Evolutionary conservation across 1,140 invertebrate genomes (phyloP).

Genomic region (Periplaneta americana): DNA sequence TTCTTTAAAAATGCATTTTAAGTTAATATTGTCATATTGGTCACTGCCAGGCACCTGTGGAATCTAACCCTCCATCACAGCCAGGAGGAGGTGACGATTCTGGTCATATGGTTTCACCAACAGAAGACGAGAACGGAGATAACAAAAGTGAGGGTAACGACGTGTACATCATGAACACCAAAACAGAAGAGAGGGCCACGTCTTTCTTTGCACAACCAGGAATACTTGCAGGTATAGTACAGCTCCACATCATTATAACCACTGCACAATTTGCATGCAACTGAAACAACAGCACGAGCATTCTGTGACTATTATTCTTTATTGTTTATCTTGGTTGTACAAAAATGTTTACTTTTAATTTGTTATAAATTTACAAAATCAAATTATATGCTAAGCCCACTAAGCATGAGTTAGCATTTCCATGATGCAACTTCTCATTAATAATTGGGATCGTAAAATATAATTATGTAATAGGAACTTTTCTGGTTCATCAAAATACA

Average conservation of each 20-base stretch:
- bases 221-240: constrained; percentile 12
- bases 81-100: neutral
- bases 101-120: neutral
- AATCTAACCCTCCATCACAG: neutral
- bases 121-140: neutral
- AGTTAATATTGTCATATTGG: neutral
- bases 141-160: neutral
- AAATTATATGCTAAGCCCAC: too few relatives aligned
- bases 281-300: neutral
- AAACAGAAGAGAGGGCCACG: constrained; percentile 12
- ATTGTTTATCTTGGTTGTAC: too few relatives aligned
- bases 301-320: too few relatives aligned
- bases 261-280: neutral
- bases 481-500: too few relatives aligned
- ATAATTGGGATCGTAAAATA: too few relatives aligned
- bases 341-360: too few relatives aligned
- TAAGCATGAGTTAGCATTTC: too few relatives aligned
- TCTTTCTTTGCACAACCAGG: constrained; percentile 18
- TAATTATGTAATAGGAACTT: too few relatives aligned
- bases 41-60: neutral
- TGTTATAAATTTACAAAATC: too few relatives aligned
- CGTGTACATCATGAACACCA: constrained; percentile 7
- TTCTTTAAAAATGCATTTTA: too few relatives aligned
- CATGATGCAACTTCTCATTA: too few relatives aligned
- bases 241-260: neutral